Evolutionary conservation across 2,888 invertebrate species (phyloP).

Genomic region (Himalopsyche japonica): DNA sequence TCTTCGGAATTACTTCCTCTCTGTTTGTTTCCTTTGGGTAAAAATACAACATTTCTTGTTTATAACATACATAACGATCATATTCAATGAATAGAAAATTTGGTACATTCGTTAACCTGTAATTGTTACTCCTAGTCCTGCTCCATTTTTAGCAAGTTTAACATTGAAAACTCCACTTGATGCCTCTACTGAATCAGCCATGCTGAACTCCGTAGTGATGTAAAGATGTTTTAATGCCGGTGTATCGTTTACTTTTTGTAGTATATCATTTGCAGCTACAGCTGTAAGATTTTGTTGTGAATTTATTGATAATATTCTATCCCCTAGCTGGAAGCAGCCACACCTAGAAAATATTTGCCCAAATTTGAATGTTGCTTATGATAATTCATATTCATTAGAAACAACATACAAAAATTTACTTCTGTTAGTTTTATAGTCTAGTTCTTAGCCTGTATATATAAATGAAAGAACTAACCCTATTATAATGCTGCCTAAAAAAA

Average conservation of each 20-base stretch:
- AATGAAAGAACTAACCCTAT: too few species aligned
- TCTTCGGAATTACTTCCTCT: slow-evolving; percentile 63
- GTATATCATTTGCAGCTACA: slow-evolving; percentile 64
- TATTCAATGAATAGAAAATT: background rate
- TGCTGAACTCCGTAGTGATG: slow-evolving; percentile 85
- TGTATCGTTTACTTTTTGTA: slow-evolving; percentile 62
- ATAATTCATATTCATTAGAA: too few species aligned
- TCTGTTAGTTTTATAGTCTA: too few species aligned
- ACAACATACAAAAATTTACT: too few species aligned
- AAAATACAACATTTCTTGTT: background rate
- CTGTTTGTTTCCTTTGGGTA: slow-evolving; percentile 53
- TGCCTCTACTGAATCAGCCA: slow-evolving; percentile 88
- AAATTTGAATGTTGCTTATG: too few species aligned
- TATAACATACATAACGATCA: too few species aligned
- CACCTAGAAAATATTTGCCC: slow-evolving; percentile 53
- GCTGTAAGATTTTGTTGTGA: slow-evolving; percentile 70
- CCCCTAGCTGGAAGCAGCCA: slow-evolving; percentile 77
- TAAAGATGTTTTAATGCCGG: slow-evolving; percentile 69
- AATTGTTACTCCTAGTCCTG: slow-evolving; percentile 88
- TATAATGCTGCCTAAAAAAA: too few species aligned
- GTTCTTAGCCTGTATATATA: too few species aligned
- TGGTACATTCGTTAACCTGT: slow-evolving; percentile 59
- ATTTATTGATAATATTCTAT: slow-evolving; percentile 83
- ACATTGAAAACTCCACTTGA: slow-evolving; percentile 90
- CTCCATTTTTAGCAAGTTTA: slow-evolving; percentile 77